Evolutionary conservation across 2,888 invertebrate genomes (phyloP).

Genomic region (Cryptus armator): DNA sequence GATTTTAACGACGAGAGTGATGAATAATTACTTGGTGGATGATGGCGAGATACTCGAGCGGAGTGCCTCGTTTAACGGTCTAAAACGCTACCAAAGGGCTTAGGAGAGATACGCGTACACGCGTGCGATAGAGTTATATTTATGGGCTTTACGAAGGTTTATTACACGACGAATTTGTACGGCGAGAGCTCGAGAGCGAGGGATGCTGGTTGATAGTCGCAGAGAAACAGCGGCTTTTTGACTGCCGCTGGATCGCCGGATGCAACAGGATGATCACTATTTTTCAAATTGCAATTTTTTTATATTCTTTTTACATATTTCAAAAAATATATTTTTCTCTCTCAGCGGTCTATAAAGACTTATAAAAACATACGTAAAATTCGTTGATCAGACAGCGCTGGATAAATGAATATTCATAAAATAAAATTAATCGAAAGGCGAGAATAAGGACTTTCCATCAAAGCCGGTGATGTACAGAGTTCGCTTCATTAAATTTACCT

Average conservation of each 20-base stretch:
- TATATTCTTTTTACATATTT: not conserved
- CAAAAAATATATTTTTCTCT: too few species aligned
- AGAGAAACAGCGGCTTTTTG: slow-evolving; percentile 19
- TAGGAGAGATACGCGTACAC: slow-evolving; percentile 6
- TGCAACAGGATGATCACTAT: not conserved
- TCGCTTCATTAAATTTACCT: slow-evolving; percentile 4
- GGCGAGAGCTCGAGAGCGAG: not conserved
- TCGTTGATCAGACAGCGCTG: not conserved
- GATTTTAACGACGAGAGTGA: slow-evolving; percentile 61
- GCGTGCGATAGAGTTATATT: slow-evolving; percentile 40
- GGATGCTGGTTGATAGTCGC: slow-evolving; percentile 3
- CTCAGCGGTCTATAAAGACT: too few species aligned
- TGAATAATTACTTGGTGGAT: slow-evolving; percentile 57
- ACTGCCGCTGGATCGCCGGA: not conserved
- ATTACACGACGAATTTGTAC: slow-evolving; percentile 40
- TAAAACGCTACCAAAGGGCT: slow-evolving; percentile 42
- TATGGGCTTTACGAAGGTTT: slow-evolving; percentile 36
- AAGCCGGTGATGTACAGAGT: not conserved
- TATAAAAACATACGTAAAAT: too few species aligned
- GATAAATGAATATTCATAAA: not conserved
- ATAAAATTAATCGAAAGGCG: not conserved
- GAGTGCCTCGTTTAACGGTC: slow-evolving; percentile 47
- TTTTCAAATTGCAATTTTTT: not conserved
- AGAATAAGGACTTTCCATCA: slow-evolving; percentile 7
- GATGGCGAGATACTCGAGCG: slow-evolving; percentile 38